phyloP scores from a whole-genome alignment of 1,140 invertebrate genomes.

The Pseudomyrmex cubaensis region DNA sequence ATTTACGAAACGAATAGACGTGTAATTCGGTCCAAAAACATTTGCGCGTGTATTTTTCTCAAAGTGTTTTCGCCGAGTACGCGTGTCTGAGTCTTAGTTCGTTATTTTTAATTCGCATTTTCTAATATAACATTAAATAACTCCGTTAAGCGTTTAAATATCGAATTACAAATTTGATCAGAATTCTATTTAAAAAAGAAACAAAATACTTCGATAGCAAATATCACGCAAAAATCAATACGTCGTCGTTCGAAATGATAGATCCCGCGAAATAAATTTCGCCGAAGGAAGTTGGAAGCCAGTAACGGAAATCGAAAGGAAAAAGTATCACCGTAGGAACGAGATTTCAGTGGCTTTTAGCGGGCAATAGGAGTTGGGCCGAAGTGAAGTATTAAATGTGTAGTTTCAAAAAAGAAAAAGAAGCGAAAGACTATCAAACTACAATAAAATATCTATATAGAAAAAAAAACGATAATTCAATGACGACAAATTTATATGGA shows the following conservation, averaged over 20 bases:
- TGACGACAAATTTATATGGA: neutral
- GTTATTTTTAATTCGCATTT: neutral
- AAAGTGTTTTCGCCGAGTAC: too few relatives aligned
- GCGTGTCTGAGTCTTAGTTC: too few relatives aligned
- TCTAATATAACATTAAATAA: neutral
- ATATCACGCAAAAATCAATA: slow-evolving; percentile 23
- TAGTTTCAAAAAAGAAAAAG: neutral
- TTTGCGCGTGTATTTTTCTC: neutral
- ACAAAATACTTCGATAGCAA: slow-evolving; percentile 2
- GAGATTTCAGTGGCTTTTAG: slow-evolving; percentile 24
- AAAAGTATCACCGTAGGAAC: slow-evolving; percentile 42
- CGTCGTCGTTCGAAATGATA: slow-evolving; percentile 33
- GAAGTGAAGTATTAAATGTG: slow-evolving; percentile 39
- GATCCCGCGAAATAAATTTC: slow-evolving; percentile 29
- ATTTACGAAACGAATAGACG: slow-evolving; percentile 21
- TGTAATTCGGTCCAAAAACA: neutral
- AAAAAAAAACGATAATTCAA: neutral
- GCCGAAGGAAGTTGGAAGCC: slow-evolving; percentile 21
- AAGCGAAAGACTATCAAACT: neutral
- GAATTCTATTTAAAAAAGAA: neutral
- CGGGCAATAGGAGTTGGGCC: neutral
- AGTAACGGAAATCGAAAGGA: slow-evolving; percentile 50
- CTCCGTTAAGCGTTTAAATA: neutral
- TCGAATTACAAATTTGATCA: neutral
- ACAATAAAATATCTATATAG: neutral